Conservation (phyloP, 2,113 vertebrate species). For the Phrynosoma blainvillii region DNA sequence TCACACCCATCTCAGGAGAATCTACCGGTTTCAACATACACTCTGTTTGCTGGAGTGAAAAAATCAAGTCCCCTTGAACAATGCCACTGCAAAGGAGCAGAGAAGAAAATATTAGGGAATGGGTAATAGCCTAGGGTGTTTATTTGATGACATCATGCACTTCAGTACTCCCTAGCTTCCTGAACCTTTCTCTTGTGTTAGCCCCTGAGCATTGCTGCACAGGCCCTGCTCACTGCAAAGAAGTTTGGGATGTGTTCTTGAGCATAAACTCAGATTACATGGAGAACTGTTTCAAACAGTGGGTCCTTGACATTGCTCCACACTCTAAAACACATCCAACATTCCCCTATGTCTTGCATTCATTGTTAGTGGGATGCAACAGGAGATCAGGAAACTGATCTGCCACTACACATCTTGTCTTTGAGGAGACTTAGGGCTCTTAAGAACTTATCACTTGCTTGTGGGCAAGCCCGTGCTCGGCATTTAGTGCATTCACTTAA, state of each 20-base stretch:
- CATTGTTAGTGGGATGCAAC: background rate
- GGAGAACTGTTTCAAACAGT: background rate
- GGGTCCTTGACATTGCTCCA: background rate
- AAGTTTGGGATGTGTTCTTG: background rate
- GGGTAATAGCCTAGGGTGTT: background rate
- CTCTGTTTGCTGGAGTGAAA: constrained; percentile 94
- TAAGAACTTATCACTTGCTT: background rate
- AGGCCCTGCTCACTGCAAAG: background rate
- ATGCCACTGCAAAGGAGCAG: constrained; percentile 83
- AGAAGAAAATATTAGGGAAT: constrained; percentile 23
- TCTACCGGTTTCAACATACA: constrained; percentile 79
- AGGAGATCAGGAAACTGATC: background rate
- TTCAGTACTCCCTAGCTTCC: background rate
- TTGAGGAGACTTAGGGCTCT: background rate
- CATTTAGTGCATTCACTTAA: background rate
- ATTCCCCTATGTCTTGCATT: background rate
- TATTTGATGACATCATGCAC: background rate
- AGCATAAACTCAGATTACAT: background rate
- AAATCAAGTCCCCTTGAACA: constrained; percentile 89
- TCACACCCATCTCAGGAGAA: constrained; percentile 81
- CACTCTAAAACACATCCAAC: background rate
- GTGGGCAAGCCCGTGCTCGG: background rate
- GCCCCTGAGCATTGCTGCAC: background rate
- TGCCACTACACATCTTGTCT: too few species aligned
- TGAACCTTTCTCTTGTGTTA: background rate